phyloP scores from a whole-genome alignment of 2,797 vertebrate genomes.

The Sparus aurata region DNA sequence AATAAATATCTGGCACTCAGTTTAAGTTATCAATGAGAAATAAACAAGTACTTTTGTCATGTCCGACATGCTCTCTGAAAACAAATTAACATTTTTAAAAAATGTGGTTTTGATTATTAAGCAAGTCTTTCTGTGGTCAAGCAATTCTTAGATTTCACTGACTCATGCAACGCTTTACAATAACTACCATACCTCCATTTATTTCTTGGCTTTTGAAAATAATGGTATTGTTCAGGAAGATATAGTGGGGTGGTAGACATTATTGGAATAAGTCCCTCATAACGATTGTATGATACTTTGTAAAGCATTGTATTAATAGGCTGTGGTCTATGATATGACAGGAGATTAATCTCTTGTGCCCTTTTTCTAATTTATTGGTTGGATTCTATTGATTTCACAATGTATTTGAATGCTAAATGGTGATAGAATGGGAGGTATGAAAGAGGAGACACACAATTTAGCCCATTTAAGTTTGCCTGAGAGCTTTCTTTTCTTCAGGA shows the following conservation, averaged over 20 bases:
- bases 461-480: neutral
- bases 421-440: neutral
- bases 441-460: slow-evolving; percentile 18
- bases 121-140: neutral
- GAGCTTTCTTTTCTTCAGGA: neutral
- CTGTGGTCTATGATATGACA: slow-evolving; percentile 27
- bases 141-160: neutral
- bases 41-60: neutral
- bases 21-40: neutral
- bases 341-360: slow-evolving; percentile 39
- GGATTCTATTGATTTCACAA: neutral
- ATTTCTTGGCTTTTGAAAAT: slow-evolving; percentile 6
- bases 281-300: slow-evolving; percentile 38
- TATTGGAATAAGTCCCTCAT: slow-evolving; percentile 36
- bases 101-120: neutral
- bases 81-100: neutral
- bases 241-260: slow-evolving; percentile 21
- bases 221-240: slow-evolving; percentile 26
- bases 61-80: neutral
- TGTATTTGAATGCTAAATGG: neutral
- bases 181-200: neutral
- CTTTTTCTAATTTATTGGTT: slow-evolving; percentile 40
- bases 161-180: neutral
- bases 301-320: slow-evolving; percentile 40
- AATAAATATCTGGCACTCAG: neutral